Evolutionary conservation across 2,888 invertebrate species (phyloP).

Genomic region (Nephrotoma appendiculata): DNA sequence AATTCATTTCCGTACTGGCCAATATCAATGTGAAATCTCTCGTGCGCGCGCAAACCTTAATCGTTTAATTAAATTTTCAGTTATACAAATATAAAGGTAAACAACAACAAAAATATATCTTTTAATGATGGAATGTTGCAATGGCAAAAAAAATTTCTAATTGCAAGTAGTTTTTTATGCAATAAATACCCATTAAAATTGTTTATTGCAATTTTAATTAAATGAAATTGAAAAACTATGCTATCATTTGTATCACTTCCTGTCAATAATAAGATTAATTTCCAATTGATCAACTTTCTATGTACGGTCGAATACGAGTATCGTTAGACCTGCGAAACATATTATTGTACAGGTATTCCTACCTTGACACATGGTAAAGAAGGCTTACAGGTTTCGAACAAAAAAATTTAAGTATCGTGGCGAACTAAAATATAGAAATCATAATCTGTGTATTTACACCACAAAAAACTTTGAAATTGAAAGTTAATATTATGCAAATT

Average conservation of each 20-base stretch:
- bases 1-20: neutral
- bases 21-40: neutral
- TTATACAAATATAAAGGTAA: neutral
- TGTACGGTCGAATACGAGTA: neutral
- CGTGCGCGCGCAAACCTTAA: neutral
- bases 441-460: too few species aligned
- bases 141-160: neutral
- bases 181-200: neutral
- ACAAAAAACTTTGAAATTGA: neutral
- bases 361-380: too few species aligned
- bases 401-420: too few species aligned
- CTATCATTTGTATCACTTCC: neutral
- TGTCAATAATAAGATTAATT: neutral
- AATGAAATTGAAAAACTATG: neutral
- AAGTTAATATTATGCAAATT: neutral
- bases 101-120: neutral
- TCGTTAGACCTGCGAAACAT: neutral
- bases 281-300: neutral
- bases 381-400: too few species aligned
- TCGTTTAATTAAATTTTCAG: neutral
- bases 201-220: neutral
- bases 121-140: neutral
- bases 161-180: neutral
- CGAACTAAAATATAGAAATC: too few species aligned
- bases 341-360: too few species aligned